Conservation (phyloP, 2,113 vertebrate genomes). For the Cheilinus undulatus region DNA sequence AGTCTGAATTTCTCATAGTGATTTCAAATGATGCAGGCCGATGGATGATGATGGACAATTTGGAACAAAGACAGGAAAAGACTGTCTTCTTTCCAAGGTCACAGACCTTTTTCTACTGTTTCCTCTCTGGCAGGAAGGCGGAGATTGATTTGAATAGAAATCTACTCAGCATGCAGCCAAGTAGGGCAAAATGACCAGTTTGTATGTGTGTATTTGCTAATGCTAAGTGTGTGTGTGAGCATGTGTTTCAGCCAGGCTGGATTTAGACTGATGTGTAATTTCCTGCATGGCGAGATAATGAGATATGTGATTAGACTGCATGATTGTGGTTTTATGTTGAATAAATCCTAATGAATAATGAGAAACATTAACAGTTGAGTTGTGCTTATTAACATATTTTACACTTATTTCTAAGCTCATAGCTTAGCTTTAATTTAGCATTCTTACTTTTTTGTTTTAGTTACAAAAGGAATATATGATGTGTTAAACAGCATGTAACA, state of each 20-base stretch:
- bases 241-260: not conserved
- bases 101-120: slow-evolving; percentile 55
- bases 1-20: slow-evolving; percentile 43
- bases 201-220: slow-evolving; percentile 12
- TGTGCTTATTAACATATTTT: not conserved
- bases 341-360: slow-evolving; percentile 9
- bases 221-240: slow-evolving; percentile 19
- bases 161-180: slow-evolving; percentile 51
- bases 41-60: slow-evolving; percentile 46
- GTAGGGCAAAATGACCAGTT: slow-evolving; percentile 18
- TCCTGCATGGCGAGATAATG: slow-evolving; percentile 39
- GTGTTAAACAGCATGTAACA: too few species aligned
- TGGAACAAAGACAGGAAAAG: slow-evolving; percentile 81
- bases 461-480: too few species aligned
- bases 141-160: slow-evolving; percentile 65
- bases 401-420: too few species aligned
- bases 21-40: slow-evolving; percentile 35
- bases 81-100: slow-evolving; percentile 63
- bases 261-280: slow-evolving; percentile 9
- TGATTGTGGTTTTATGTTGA: slow-evolving; percentile 25
- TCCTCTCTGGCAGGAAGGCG: slow-evolving; percentile 32
- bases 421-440: not conserved
- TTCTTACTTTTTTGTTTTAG: too few species aligned
- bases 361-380: not conserved
- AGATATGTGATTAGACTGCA: slow-evolving; percentile 40